Conservation (phyloP, 92 coral and sea anemone genomes). For the Parazoanthus atlanticus region DNA sequence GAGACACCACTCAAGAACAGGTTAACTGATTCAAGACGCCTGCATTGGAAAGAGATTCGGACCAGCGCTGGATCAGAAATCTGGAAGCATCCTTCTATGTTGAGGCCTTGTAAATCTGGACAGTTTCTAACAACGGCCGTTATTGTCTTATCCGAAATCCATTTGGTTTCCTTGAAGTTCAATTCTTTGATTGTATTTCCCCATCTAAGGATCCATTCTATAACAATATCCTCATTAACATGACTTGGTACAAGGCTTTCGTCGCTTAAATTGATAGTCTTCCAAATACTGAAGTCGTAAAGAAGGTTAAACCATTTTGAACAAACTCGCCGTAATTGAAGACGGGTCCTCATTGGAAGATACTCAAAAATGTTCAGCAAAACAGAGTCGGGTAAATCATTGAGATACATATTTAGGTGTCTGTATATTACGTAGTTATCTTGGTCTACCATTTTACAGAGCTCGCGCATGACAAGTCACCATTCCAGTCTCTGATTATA, state of each 20-base stretch:
- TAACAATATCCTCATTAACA: conserved; percentile 53
- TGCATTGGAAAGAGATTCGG: conserved; percentile 66
- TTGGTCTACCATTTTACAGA: conserved; percentile 21
- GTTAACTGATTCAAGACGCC: conserved; percentile 62
- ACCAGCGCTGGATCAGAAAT: conserved; percentile 63
- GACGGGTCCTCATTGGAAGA: conserved; percentile 67
- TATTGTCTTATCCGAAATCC: conserved; percentile 79
- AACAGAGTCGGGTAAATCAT: conserved; percentile 72
- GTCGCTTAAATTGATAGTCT: conserved; percentile 66
- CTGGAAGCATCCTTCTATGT: conserved; percentile 75
- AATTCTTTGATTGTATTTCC: conserved; percentile 69
- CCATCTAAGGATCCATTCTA: conserved; percentile 73
- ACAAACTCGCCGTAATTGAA: conserved; percentile 73
- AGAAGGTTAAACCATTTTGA: conserved; percentile 81
- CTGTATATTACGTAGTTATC: not conserved
- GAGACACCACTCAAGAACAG: conserved; percentile 73
- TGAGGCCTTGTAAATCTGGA: conserved; percentile 61
- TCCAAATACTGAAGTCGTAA: conserved; percentile 87
- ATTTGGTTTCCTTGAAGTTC: conserved; percentile 65
- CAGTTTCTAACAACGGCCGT: conserved; percentile 66
- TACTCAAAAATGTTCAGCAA: conserved; percentile 66
- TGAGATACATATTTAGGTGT: conserved; percentile 36
- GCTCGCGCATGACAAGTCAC: conserved; percentile 7
- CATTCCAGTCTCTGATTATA: not conserved
- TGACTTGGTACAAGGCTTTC: conserved; percentile 50